Evolutionary conservation across 2,113 vertebrate species (phyloP), one percentile per base, ranked within the genome.

Genomic region (Dromas ardeola): DNA sequence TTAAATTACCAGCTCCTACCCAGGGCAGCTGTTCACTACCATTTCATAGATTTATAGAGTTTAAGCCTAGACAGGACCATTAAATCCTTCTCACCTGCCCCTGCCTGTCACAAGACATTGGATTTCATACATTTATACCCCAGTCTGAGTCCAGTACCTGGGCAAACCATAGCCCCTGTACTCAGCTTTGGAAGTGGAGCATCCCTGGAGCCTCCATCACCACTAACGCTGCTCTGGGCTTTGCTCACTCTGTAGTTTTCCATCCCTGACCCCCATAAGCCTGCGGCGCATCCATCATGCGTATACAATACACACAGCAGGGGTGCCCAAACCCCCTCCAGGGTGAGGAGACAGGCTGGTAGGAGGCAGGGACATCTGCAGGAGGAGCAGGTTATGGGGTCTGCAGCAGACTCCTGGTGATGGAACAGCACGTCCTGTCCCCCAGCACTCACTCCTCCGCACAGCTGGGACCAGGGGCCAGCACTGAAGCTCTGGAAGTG

Each of bases 231-330:
- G 66, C 65, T 49, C 40, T 8, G 27, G 42, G 29, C n/a, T 50
- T 32, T 19, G 42, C 15, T 30, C 34, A 2, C 2, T 49, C n/a
- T 25, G 50, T 21, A 52, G 9, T 43, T 67, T 32, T 38, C 52
- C 56, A 29, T 13, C 36, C 23, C 71, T 5, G 2, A 8, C 13
- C 36, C 29, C 3, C 0, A 0, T 8, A 45, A 45, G 29, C 20
- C 4, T 0, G 26, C 29, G 72, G 52, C 1, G 1, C 42, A 19
- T 34, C 36, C 2, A 2, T 26, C 58, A 13, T 2, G 15, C 19
- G 2, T 6, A 4, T 11, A 7, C 7, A 22, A 14, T 4, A 9
- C 15, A 6, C 8, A 10, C 2, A 15, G 67, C 19, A 49, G n/a
- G 49, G 32, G 40, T 23, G n/a, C 29, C 32, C 29, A 42, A 18